Evolutionary conservation across 2,797 vertebrate species (phyloP), one percentile per base, ranked within the genome.

Genomic region (Pseudotriccus pelzelni): DNA sequence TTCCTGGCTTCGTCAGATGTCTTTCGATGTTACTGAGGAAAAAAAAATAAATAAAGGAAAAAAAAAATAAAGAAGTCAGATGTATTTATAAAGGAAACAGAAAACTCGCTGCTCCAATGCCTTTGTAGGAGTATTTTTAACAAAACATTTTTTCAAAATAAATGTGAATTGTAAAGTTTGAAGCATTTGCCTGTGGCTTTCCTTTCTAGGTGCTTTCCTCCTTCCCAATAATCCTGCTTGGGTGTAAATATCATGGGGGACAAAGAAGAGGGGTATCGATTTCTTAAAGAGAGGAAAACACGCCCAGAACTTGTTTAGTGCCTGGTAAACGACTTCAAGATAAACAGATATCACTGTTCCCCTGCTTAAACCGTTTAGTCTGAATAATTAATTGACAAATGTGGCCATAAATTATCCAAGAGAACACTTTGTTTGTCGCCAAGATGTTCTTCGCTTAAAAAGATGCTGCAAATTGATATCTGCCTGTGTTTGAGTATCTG

Each of bases 41-140:
- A 50, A 94, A 94, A 87, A 64, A 93, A 96, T 97, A 50, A 94
- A 87, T 24, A 64, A 96, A 94, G 30, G 91, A 94, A 87, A 64
- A 94, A 96, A 97, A 39, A 91, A 94, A 88, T 10, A 91, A 96
- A 94, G 30, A 92, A 95, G 97, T 94, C 97, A 97, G 96, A 97
- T 96, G 94, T 96, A 97, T 97, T 97, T 96, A 94, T 94, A 94
- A 95, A 96, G 96, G 93, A 92, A 94, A 92, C 96, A 92, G 89
- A 96, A 97, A 97, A 96, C 96, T 95, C 87, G 75, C 96, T 97
- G 96, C 97, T 98, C 97, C 97, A 84, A 97, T 97, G 97, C 97
- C 97, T 98, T 98, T 98, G 97, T 98, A 98, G 98, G 97, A 98
- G 97, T 97, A 98, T 98, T 98, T 98, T 98, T 98, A 97, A 97